A percentile compares a stretch with the other conserved stretches of the same genome.
Conservation (phyloP, 2,888 invertebrate genomes). For the Elegia similella region DNA sequence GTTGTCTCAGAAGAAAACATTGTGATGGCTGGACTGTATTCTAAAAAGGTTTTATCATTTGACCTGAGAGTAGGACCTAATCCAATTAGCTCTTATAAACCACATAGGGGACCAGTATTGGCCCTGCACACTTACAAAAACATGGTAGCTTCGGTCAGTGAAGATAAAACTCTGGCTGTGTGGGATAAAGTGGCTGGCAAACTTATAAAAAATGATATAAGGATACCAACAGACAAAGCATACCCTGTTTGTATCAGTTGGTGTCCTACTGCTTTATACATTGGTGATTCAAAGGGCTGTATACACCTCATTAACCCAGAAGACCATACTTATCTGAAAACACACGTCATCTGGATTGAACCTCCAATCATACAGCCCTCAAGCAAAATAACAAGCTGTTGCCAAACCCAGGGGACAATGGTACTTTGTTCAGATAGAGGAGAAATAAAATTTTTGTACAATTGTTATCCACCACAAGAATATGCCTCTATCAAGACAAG, state of each 20-base stretch:
- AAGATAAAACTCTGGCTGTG: slow-evolving; percentile 80
- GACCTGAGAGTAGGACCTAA: slow-evolving; percentile 68
- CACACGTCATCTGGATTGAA: slow-evolving; percentile 64
- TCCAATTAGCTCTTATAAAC: slow-evolving; percentile 66
- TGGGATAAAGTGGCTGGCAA: slow-evolving; percentile 80
- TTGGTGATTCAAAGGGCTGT: slow-evolving; percentile 71
- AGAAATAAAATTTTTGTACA: slow-evolving; percentile 71
- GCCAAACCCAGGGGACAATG: slow-evolving; percentile 63
- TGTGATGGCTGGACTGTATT: slow-evolving; percentile 79
- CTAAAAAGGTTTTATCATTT: slow-evolving; percentile 77
- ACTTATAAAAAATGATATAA: slow-evolving; percentile 57
- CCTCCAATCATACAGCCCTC: slow-evolving; percentile 54
- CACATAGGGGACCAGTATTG: slow-evolving; percentile 79
- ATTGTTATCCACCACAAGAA: slow-evolving; percentile 64
- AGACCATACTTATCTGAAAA: slow-evolving; percentile 46
- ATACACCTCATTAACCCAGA: slow-evolving; percentile 68
- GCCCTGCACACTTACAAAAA: slow-evolving; percentile 58
- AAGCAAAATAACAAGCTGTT: slow-evolving; percentile 66
- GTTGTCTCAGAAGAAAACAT: slow-evolving; percentile 68
- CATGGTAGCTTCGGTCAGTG: slow-evolving; percentile 80
- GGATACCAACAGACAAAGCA: slow-evolving; percentile 60
- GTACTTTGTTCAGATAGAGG: slow-evolving; percentile 72
- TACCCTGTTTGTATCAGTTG: slow-evolving; percentile 70
- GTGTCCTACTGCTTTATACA: slow-evolving; percentile 62
- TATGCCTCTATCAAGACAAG: slow-evolving; percentile 56